These are phyloP conservation scores for Latheticus oryzae DNA, from an alignment of 2,888 invertebrate species.

Conservation along the genomic window DNA sequence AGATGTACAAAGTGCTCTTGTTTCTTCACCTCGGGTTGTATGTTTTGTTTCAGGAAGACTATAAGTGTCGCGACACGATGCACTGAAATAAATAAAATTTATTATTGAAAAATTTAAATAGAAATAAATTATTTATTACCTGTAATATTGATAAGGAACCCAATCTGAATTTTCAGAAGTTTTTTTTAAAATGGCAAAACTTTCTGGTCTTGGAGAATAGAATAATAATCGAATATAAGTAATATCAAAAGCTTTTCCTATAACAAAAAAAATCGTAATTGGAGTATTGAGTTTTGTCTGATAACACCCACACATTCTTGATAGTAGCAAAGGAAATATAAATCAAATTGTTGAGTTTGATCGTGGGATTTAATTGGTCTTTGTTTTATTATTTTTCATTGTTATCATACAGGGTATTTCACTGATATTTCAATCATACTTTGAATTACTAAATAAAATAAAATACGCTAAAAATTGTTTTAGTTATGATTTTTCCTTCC, in stretches of 20 bases:
- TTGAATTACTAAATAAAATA: no score
- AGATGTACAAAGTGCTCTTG: slow-evolving; percentile 95
- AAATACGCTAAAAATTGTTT: no score
- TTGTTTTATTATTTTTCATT: no score
- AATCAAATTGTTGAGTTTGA: slow-evolving; percentile 40
- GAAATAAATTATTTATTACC: slow-evolving; percentile 62
- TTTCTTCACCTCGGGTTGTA: slow-evolving; percentile 82
- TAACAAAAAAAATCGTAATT: slow-evolving; percentile 52
- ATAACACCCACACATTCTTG: slow-evolving; percentile 36
- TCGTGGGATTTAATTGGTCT: slow-evolving; percentile 39
- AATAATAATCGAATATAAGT: slow-evolving; percentile 95
- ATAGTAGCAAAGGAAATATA: slow-evolving; percentile 43
- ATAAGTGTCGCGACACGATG: slow-evolving; percentile 93
- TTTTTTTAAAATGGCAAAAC: slow-evolving; percentile 95
- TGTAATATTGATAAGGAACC: slow-evolving; percentile 93
- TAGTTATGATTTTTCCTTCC: no score
- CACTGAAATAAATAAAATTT: slow-evolving; percentile 68
- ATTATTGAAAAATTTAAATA: background rate
- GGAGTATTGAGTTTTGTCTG: slow-evolving; percentile 38
- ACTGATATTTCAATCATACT: no score
- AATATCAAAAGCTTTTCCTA: slow-evolving; percentile 96
- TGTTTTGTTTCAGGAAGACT: slow-evolving; percentile 80
- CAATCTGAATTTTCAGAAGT: slow-evolving; percentile 81
- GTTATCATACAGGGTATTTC: no score
- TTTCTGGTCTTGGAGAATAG: slow-evolving; percentile 96